phyloP scores from a whole-genome alignment of 1,140 invertebrate species.

The Oncopeltus fasciatus region DNA sequence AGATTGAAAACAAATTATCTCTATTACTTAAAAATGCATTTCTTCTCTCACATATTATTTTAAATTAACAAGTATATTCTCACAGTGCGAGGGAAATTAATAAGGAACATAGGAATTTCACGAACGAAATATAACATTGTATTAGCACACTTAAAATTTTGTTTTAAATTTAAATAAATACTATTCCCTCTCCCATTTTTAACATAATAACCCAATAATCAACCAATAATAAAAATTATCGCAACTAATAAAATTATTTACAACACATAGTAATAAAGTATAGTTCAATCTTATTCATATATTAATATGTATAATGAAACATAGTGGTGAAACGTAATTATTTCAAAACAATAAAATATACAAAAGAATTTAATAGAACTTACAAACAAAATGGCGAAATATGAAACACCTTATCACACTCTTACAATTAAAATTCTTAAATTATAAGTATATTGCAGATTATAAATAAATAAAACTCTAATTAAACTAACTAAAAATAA shows the following conservation, averaged over 20 bases:
- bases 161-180: constrained; percentile 5
- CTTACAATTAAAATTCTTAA: background rate
- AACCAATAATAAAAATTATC: constrained; percentile 5
- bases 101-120: background rate
- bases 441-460: background rate
- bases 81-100: constrained; percentile 7
- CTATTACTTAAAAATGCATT: constrained; percentile 11
- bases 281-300: background rate
- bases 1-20: constrained; percentile 8
- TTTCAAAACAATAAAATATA: background rate
- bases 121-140: background rate
- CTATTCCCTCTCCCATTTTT: background rate
- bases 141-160: background rate
- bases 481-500: background rate
- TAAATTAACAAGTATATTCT: constrained; percentile 4
- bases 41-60: background rate
- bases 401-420: background rate
- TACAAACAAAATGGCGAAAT: background rate
- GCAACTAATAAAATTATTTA: constrained; percentile 6
- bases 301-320: background rate
- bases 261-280: constrained; percentile 1
- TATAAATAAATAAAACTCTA: background rate
- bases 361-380: background rate
- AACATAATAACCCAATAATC: constrained; percentile 4
- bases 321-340: background rate